Evolutionary conservation across 2,113 vertebrate species (phyloP), one percentile per base, ranked within the genome.

Genomic region (Casuarius casuarius): DNA sequence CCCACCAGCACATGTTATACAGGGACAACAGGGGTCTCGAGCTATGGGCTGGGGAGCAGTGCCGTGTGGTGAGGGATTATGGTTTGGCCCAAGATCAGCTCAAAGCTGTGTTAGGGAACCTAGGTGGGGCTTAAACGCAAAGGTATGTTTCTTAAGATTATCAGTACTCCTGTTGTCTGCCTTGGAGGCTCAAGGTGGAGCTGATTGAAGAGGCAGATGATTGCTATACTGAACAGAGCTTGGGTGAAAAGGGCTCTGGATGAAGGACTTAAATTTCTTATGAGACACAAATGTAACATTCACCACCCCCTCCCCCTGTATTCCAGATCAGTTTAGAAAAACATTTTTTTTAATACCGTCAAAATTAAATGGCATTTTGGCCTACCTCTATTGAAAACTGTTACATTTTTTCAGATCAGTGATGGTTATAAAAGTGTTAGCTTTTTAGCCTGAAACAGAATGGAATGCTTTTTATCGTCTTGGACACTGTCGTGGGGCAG

Each of bases 1-100:
- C 44, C 74, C 38, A 8, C 23, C 25, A 17, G 38, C 8, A 0
- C 1, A 18, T 25, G 33, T 16, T 40, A 4, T 1, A 16, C 21
- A n/a, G 14, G 49, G 65, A 28, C 29, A 23, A 5, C 4, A 11
- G 63, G 5, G 8, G 28, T 28, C 42, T 10, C 23, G 38, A 67
- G 58, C 49, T 18, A 31, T 0, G 5, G 49, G 48, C 12, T 22
- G 48, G 14, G 52, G 28, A 66, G 12, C 15, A 2, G 46, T 8
- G 1, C 19, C 4, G 2, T 12, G 5, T 17, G 65, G 12, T 0
- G 3, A 52, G 38, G 46, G 40, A 13, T 29, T 20, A 11, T n/a
- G 40, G 14, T 44, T 1, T 2, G 75, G 54, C 29, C 59, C n/a
- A 20, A 21, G 28, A 33, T 20, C 25, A 35, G 7, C 21, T 80